Evolutionary conservation across 2,797 vertebrate genomes (phyloP).

Genomic region (Cossypha niveicapilla): DNA sequence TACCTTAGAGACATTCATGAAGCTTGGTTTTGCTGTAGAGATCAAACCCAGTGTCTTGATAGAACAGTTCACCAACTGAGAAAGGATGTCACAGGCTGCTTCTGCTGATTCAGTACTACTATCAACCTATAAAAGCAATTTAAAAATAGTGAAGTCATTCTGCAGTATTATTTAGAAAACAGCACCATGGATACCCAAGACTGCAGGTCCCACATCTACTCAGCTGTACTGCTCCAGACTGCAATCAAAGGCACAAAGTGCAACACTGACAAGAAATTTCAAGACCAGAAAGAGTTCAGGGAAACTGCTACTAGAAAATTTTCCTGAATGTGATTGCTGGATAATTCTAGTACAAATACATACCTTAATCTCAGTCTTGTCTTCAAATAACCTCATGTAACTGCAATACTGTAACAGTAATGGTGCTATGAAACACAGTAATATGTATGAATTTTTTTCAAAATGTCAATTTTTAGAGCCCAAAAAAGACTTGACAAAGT

Average conservation of each 20-base stretch:
- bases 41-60: conserved; percentile 88
- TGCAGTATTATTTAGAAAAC: not conserved
- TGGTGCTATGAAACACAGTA: fast-evolving
- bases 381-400: not conserved
- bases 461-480: not conserved
- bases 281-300: not conserved
- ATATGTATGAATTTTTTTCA: fast-evolving
- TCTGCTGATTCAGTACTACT: conserved; percentile 88
- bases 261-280: not conserved
- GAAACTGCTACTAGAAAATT: not conserved
- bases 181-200: not conserved
- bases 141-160: not conserved
- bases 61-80: conserved; percentile 88
- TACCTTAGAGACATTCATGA: conserved; percentile 90
- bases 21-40: conserved; percentile 88
- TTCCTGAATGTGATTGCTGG: not conserved
- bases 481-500: not conserved
- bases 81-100: conserved; percentile 87
- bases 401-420: not conserved
- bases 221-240: not conserved
- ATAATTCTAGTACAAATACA: not conserved
- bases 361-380: not conserved
- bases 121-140: conserved; percentile 79
- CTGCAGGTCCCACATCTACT: not conserved
- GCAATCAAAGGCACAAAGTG: not conserved